Percentiles rank a stretch among this genome's conserved stretches.
Conservation (phyloP, 1,140 invertebrate genomes). For the Mamestra configurata region DNA sequence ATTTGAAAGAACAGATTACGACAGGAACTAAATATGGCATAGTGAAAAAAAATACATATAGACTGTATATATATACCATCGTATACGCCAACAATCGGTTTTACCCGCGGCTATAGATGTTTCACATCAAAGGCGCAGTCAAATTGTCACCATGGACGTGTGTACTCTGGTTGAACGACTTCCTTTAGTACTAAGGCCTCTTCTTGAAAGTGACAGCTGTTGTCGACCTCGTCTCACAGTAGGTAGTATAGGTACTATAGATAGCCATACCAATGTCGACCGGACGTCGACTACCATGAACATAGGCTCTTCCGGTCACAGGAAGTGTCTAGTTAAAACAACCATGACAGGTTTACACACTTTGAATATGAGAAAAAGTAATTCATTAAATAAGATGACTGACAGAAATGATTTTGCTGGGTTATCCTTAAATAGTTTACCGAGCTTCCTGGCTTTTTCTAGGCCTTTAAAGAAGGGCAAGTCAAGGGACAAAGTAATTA, state of each 20-base stretch:
- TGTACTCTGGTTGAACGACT: background rate
- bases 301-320: conserved; percentile 13
- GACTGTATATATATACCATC: too few species aligned
- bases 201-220: conserved; percentile 37
- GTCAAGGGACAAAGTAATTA: too few species aligned
- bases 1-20: too few species aligned
- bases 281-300: conserved; percentile 15
- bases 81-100: too few species aligned
- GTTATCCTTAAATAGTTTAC: too few species aligned
- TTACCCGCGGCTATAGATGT: too few species aligned
- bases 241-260: background rate
- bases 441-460: too few species aligned
- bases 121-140: background rate
- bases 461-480: too few species aligned
- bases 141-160: background rate
- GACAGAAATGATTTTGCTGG: too few species aligned
- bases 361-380: background rate
- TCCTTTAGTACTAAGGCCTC: conserved; percentile 25
- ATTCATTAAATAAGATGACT: background rate
- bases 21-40: too few species aligned
- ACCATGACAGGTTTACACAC: background rate
- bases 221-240: conserved; percentile 18
- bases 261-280: conserved; percentile 35
- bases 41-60: too few species aligned
- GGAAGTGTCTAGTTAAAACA: conserved; percentile 1